Conservation (phyloP, 2,888 invertebrate species). For the Orchestes rusci region DNA sequence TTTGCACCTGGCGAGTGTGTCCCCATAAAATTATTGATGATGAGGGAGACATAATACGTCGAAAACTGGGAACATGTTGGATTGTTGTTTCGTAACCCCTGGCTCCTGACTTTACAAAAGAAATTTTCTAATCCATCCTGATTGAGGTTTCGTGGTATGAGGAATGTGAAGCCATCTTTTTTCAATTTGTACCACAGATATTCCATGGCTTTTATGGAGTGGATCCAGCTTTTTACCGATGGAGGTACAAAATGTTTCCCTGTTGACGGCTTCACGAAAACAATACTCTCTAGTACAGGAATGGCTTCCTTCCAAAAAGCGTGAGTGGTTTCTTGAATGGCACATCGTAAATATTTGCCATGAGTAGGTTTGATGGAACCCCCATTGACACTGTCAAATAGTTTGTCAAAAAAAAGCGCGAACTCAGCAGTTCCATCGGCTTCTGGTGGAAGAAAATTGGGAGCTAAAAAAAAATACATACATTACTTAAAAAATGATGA, state of each 20-base stretch:
- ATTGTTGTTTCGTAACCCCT: background rate
- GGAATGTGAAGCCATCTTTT: background rate
- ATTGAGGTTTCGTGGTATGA: background rate
- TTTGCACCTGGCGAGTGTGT: background rate
- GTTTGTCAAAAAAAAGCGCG: no score
- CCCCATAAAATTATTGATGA: conserved; percentile 1
- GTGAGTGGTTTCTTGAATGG: background rate
- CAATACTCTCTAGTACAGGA: background rate
- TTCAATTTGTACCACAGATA: background rate
- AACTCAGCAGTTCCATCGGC: no score
- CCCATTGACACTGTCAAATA: no score
- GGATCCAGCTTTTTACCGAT: background rate
- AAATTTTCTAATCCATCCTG: background rate
- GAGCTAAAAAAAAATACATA: no score
- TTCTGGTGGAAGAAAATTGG: no score
- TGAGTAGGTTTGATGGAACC: no score
- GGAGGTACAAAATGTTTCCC: background rate
- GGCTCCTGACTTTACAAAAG: background rate
- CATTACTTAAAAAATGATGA: no score
- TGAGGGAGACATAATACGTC: background rate
- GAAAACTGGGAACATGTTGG: background rate
- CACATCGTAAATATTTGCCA: no score
- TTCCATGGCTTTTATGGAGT: background rate
- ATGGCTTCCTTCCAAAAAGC: background rate
- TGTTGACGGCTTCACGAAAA: background rate